Evolutionary conservation across 2,113 vertebrate species (phyloP).

Genomic region (Odontophorus gujanensis): DNA sequence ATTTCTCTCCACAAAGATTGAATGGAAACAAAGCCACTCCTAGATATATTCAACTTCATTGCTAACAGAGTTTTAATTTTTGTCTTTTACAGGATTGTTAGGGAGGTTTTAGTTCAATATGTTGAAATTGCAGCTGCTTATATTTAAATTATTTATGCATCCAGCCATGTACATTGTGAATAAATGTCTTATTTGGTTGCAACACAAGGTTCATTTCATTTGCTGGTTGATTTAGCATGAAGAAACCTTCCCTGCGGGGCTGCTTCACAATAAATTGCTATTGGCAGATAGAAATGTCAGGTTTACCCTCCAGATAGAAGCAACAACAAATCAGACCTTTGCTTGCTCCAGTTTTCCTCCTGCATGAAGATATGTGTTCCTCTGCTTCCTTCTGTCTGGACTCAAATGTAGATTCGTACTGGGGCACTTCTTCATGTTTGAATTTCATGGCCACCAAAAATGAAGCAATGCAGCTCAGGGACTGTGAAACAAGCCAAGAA

Average conservation of each 20-base stretch:
- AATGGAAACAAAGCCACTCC: not conserved
- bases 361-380: not conserved
- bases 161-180: not conserved
- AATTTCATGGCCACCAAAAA: not conserved
- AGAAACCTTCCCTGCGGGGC: not conserved
- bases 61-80: not conserved
- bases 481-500: fast-evolving
- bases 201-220: constrained; percentile 16
- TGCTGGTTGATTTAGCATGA: constrained; percentile 3
- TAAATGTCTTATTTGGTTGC: not conserved
- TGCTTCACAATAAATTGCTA: constrained; percentile 13
- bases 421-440: fast-evolving
- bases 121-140: not conserved
- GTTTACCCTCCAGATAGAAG: constrained; percentile 28
- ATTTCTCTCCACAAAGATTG: not conserved
- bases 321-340: constrained; percentile 20
- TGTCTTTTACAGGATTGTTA: not conserved
- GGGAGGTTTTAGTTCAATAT: not conserved
- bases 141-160: constrained; percentile 37
- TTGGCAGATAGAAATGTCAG: constrained; percentile 69
- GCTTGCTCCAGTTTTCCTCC: not conserved
- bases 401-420: fast-evolving
- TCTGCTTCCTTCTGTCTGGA: not conserved
- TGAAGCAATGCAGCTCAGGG: fast-evolving
- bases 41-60: not conserved